These are phyloP conservation scores for Ctenochaetus hawaiiensis DNA, from an alignment of 2,797 vertebrate genomes.

Conservation along the genomic window DNA sequence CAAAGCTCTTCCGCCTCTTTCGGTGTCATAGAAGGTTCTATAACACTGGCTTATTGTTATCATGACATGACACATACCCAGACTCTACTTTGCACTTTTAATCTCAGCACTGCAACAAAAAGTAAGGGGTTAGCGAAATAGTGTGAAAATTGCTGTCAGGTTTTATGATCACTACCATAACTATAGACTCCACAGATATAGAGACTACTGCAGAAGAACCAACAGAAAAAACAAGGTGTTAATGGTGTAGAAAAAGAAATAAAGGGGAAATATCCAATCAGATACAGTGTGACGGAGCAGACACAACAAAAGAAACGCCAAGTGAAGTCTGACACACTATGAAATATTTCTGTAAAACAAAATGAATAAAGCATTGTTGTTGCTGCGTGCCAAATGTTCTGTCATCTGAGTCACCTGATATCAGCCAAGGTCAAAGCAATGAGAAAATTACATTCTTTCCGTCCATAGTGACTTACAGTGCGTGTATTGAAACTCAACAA, in stretches of 20 bases:
- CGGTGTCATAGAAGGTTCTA: slow-evolving; percentile 30
- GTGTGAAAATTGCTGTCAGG: slow-evolving; percentile 35
- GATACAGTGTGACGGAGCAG: background rate
- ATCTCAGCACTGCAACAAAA: slow-evolving; percentile 18
- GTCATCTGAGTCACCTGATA: background rate
- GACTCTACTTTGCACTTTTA: slow-evolving; percentile 69
- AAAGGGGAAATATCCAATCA: background rate
- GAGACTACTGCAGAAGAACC: background rate
- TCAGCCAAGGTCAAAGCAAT: slow-evolving; percentile 21
- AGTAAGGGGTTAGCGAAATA: slow-evolving; percentile 23
- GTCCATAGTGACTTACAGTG: background rate
- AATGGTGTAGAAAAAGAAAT: background rate
- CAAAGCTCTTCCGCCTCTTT: slow-evolving; percentile 54
- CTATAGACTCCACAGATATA: slow-evolving; percentile 31
- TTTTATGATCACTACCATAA: slow-evolving; percentile 53
- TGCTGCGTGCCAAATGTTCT: background rate
- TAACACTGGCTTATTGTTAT: slow-evolving; percentile 55
- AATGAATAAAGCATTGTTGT: background rate
- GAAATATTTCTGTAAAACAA: slow-evolving; percentile 29
- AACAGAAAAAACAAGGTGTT: background rate
- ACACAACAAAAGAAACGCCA: slow-evolving; percentile 2
- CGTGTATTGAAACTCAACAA: background rate
- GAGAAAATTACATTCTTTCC: background rate
- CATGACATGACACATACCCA: slow-evolving; percentile 35
- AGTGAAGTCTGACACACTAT: slow-evolving; percentile 7